Conservation (phyloP, 2,797 vertebrate genomes). For the Paguma larvata region DNA sequence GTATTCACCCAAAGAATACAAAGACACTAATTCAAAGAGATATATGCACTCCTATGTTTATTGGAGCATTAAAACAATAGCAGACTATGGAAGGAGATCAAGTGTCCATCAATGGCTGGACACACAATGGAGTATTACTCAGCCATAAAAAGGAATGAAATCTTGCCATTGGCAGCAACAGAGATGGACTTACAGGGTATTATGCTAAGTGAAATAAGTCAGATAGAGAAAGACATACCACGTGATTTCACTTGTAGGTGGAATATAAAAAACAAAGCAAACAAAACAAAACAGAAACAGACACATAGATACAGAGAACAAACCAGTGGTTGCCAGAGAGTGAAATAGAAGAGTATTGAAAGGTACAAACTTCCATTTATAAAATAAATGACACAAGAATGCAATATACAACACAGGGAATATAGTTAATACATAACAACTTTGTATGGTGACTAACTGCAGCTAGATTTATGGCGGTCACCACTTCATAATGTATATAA, state of each 20-base stretch:
- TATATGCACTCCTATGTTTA: neutral
- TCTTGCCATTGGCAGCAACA: neutral
- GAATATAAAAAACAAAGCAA: neutral
- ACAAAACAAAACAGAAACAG: neutral
- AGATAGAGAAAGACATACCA: neutral
- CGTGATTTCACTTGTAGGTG: neutral
- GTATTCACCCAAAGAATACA: neutral
- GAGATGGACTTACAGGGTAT: neutral
- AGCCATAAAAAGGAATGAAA: neutral
- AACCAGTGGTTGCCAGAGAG: neutral
- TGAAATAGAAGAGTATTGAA: neutral
- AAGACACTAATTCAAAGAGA: neutral
- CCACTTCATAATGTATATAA: neutral
- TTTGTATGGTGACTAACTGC: neutral
- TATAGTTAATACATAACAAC: neutral
- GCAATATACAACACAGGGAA: neutral
- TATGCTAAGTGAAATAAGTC: neutral
- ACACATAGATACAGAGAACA: neutral
- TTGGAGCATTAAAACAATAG: neutral
- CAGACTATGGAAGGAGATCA: neutral
- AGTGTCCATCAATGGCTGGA: neutral
- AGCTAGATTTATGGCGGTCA: neutral
- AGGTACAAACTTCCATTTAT: neutral
- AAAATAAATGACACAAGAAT: neutral
- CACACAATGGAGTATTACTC: neutral